A percentile compares a stretch with the other conserved stretches of the same genome.
phyloP scores from a whole-genome alignment of 2,113 vertebrate genomes.

The Alectura lathami region DNA sequence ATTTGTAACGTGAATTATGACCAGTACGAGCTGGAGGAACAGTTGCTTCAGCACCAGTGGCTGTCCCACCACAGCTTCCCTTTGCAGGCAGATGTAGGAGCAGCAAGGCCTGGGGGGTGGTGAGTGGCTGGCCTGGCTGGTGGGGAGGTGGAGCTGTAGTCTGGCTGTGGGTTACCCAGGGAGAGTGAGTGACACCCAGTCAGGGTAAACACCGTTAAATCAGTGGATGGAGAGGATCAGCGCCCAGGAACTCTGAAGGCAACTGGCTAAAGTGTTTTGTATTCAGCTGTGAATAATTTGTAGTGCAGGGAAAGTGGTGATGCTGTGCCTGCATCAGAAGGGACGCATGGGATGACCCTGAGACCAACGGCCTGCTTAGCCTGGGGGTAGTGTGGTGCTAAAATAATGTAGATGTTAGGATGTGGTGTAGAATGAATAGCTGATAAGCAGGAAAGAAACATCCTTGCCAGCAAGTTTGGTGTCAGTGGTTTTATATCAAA shows the following conservation, averaged over 20 bases:
- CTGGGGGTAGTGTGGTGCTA: background rate
- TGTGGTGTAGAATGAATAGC: background rate
- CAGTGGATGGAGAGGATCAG: background rate
- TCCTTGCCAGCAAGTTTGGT: too few species aligned
- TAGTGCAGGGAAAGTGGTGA: background rate
- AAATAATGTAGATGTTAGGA: background rate
- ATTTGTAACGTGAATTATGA: background rate
- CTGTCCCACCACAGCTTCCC: rapidly evolving
- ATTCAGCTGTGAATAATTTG: background rate
- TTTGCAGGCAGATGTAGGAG: background rate
- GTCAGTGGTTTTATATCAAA: background rate
- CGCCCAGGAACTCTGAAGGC: too few species aligned
- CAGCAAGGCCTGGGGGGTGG: background rate
- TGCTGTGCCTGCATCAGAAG: background rate
- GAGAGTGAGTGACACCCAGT: background rate
- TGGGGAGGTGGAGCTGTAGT: background rate
- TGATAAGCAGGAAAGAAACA: background rate
- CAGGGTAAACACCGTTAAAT: background rate
- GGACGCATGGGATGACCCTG: background rate
- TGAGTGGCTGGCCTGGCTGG: rapidly evolving
- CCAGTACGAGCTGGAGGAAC: background rate
- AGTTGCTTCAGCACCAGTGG: background rate
- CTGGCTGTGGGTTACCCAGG: background rate
- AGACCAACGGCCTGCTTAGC: background rate
- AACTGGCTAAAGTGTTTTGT: background rate